Evolutionary conservation across 1,140 invertebrate genomes (phyloP).

Genomic region (Drosophila suzukii): DNA sequence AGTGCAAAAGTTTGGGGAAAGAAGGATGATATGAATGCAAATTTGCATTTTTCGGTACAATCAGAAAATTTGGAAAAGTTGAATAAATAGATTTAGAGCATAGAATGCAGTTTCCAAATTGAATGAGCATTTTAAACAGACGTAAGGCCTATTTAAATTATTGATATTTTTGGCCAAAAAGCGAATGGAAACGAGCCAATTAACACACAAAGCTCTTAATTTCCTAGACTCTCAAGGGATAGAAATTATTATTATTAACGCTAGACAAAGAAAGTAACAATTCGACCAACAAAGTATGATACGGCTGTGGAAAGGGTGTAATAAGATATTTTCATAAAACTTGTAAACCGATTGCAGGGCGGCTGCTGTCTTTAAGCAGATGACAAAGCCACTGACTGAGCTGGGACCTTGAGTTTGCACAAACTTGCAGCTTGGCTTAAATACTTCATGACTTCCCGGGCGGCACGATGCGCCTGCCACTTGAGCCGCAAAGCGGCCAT

Average conservation of each 20-base stretch:
- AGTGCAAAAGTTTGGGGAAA: not conserved
- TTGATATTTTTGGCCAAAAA: not conserved
- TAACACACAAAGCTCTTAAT: too few species aligned
- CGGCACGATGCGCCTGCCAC: slow-evolving; percentile 44
- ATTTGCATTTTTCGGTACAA: slow-evolving; percentile 37
- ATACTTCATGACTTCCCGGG: slow-evolving; percentile 66
- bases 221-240: too few species aligned
- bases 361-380: slow-evolving; percentile 18
- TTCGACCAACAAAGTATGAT: too few species aligned
- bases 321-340: too few species aligned
- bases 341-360: slow-evolving; percentile 1
- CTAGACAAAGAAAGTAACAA: too few species aligned
- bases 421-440: slow-evolving; percentile 56
- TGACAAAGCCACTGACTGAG: slow-evolving; percentile 12
- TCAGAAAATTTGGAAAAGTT: slow-evolving; percentile 32
- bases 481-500: slow-evolving; percentile 79
- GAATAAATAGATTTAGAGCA: slow-evolving; percentile 26
- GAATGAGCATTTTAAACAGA: not conserved
- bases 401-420: slow-evolving; percentile 22
- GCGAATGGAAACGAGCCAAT: too few species aligned
- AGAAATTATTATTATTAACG: too few species aligned
- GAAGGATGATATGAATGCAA: slow-evolving; percentile 23
- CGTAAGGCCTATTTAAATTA: too few species aligned
- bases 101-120: not conserved
- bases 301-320: too few species aligned